Conservation (phyloP, 1,140 invertebrate genomes). For the Chrysoperla carnea region DNA sequence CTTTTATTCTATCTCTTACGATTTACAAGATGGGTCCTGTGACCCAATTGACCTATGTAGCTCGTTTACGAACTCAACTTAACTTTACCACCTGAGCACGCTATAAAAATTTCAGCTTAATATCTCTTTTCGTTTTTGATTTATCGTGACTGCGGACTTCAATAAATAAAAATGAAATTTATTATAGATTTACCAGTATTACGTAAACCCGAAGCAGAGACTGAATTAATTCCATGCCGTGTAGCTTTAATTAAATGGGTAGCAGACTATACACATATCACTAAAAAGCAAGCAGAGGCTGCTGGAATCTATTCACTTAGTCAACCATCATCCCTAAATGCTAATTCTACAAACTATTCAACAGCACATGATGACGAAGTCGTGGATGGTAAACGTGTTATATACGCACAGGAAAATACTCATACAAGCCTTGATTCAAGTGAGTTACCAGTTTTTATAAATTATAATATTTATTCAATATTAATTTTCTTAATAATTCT, state of each 20-base stretch:
- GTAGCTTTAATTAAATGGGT: constrained; percentile 82
- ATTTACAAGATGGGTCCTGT: no score
- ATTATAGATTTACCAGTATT: constrained; percentile 35
- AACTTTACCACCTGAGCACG: no score
- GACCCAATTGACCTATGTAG: no score
- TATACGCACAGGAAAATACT: constrained; percentile 1
- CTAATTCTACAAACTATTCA: neutral
- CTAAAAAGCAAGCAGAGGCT: constrained; percentile 25
- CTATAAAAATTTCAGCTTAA: no score
- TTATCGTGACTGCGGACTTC: no score
- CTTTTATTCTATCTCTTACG: no score
- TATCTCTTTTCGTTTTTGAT: no score
- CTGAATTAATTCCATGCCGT: constrained; percentile 51
- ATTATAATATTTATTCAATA: neutral
- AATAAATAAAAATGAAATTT: no score
- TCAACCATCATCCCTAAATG: neutral
- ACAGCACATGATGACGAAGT: constrained; percentile 8
- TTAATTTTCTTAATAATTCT: neutral
- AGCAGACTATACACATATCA: constrained; percentile 63
- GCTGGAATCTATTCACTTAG: neutral
- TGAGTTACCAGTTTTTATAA: constrained; percentile 6
- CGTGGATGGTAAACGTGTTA: constrained; percentile 3
- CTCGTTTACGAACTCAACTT: no score
- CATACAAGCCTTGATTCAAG: constrained; percentile 19
- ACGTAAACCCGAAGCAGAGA: constrained; percentile 34